Percentiles rank a stretch among this genome's conserved stretches.
phyloP scores from a whole-genome alignment of 2,797 vertebrate species.

The Clamator glandarius region DNA sequence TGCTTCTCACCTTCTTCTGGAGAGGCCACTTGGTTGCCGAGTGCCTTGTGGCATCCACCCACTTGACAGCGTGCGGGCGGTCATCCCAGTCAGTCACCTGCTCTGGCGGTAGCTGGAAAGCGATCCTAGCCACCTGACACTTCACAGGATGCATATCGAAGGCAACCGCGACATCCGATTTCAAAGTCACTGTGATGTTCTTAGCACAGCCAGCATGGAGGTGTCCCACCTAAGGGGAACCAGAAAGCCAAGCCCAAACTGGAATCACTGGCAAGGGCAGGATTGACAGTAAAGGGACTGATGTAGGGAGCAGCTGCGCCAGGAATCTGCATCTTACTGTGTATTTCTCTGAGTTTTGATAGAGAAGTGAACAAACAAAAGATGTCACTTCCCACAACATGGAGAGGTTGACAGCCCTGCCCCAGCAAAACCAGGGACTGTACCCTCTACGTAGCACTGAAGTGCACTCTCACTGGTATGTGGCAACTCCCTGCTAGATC shows the following conservation, averaged over 20 bases:
- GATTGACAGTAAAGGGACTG: background rate
- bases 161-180: constrained; percentile 73
- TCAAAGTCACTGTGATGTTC: constrained; percentile 82
- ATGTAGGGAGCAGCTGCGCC: background rate
- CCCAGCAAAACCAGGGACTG: background rate
- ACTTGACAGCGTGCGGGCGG: constrained; percentile 74
- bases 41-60: constrained; percentile 73
- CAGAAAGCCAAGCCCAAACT: background rate
- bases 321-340: background rate
- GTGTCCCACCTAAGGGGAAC: constrained; percentile 83
- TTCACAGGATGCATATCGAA: constrained; percentile 75
- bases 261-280: background rate
- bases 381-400: background rate
- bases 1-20: constrained; percentile 81
- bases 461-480: accelerated
- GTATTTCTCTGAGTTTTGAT: background rate
- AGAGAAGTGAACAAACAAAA: background rate
- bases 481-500: background rate
- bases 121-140: constrained; percentile 82
- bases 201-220: constrained; percentile 89
- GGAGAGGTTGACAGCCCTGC: background rate
- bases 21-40: background rate
- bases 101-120: constrained; percentile 80
- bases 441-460: accelerated
- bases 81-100: constrained; percentile 90